Conservation (phyloP, 2,113 vertebrate species). For the cat (Felis catus) region DNA sequence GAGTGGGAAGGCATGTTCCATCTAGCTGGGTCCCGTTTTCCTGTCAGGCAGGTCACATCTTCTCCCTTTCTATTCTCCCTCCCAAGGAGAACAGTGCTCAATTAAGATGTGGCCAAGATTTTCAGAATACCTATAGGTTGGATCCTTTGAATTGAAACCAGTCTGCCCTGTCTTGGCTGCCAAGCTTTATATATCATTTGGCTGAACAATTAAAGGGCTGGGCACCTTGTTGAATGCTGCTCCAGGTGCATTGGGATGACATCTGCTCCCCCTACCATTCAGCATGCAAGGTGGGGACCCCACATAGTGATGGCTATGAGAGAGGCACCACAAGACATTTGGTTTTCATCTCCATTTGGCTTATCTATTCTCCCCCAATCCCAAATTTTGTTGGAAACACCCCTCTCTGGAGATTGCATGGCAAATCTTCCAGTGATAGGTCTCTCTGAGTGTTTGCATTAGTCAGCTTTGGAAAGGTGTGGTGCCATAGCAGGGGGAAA, state of each 20-base stretch:
- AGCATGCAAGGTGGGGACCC: background rate
- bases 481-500: background rate
- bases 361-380: background rate
- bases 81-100: constrained; percentile 2
- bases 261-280: background rate
- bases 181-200: constrained; percentile 67
- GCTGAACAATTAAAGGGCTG: constrained; percentile 64
- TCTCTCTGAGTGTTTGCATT: background rate
- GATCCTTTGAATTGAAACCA: constrained; percentile 70
- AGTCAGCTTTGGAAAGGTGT: background rate
- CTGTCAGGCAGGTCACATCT: constrained; percentile 40
- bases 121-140: constrained; percentile 56
- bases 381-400: background rate
- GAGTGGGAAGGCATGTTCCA: background rate
- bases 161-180: constrained; percentile 66
- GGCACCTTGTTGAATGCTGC: constrained; percentile 19
- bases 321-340: background rate
- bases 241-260: constrained; percentile 39
- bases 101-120: constrained; percentile 47
- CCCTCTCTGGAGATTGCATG: background rate
- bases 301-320: background rate
- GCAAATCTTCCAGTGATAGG: background rate
- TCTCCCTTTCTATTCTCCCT: constrained; percentile 46
- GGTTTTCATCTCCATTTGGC: constrained; percentile 9
- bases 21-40: constrained; percentile 40